Base-by-base conservation (phyloP, 2,113 vertebrate species). In the Esox niger region DNA sequence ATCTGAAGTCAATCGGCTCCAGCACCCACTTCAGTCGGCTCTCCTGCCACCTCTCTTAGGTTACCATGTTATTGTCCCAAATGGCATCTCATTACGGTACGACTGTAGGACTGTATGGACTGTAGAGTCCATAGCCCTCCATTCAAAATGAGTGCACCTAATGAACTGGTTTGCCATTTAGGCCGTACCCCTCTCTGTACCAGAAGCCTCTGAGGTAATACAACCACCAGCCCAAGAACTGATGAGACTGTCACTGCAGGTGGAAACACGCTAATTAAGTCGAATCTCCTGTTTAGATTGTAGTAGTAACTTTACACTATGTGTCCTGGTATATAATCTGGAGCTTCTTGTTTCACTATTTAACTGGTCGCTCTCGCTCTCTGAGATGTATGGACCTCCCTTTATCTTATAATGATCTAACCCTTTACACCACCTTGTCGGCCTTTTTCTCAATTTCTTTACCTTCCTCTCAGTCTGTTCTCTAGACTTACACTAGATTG, bases 241-340 rank as follows among this genome's bases (percentile, higher is more conserved):
- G 84, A 87, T 82, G 82, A 78, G 64, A 81, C 76, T 84, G 85
- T 89, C 86, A 70, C 73, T 69, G 77, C 80, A 86, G 81, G 82
- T 88, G 87, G 83, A 89, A 89, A 88, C 80, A 77, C 80, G 82
- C 83, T 87, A 79, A 89, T 88, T 84, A 77, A 69, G 69, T 49
- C 71, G 74, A 81, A 69, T 76, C 43, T 27, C 1, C 43, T 87
- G 88, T 86, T 88, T 87, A 80, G 73, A 73, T 74, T 75, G 70
- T 80, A 78, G 73, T 77, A 65, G 17, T 64, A 56, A 66, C 30
- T 73, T 79, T 78, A 68, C 70, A 79, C 83, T 85, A 74, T 75
- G 73, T 69, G 73, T 73, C 75, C 79, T 72, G 77, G 76, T 81
- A 72, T 79, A 83, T 81, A 80, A 73, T 76, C 80, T 78, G 69